phyloP scores from a whole-genome alignment of 37 sponge, comb jelly and placozoan genomes.

The Chondrilla cf. caribensis region DNA sequence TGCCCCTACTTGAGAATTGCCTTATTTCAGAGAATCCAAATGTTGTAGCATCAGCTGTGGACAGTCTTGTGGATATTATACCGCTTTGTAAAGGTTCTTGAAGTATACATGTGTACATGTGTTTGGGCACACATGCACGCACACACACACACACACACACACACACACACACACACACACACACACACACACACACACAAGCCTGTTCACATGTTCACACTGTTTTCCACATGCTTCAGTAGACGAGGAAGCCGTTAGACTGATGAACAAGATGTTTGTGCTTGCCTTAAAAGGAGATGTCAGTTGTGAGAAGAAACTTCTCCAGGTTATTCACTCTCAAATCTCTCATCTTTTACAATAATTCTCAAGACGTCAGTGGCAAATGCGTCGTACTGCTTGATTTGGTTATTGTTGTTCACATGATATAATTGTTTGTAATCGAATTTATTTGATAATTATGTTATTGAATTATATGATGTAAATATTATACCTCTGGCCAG shows the following conservation, averaged over 20 bases:
- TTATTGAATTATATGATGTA: too few relatives aligned
- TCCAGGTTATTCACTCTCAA: not conserved
- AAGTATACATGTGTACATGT: not conserved
- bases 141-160: not conserved
- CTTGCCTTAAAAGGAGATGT: not conserved
- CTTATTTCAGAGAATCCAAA: conserved; percentile 56
- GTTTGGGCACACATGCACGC: not conserved
- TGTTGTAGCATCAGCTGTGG: conserved; percentile 50
- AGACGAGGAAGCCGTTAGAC: not conserved
- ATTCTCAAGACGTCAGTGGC: too few relatives aligned
- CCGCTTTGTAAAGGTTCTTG: conserved; percentile 38
- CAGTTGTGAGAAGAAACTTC: not conserved
- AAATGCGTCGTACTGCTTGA: too few relatives aligned
- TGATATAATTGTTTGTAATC: too few relatives aligned
- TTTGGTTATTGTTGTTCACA: too few relatives aligned
- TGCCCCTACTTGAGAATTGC: conserved; percentile 52
- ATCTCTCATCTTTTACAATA: not conserved
- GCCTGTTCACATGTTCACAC: conserved; percentile 28
- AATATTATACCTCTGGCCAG: too few relatives aligned
- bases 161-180: conserved; percentile 3
- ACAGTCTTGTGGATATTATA: conserved; percentile 39
- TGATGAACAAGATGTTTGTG: conserved; percentile 1
- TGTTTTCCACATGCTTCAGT: conserved; percentile 7
- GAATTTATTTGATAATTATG: too few relatives aligned
- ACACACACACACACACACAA: conserved; percentile 20